Base-by-base conservation (phyloP, 2,113 vertebrate species). In the Oostethus manadensis region DNA sequence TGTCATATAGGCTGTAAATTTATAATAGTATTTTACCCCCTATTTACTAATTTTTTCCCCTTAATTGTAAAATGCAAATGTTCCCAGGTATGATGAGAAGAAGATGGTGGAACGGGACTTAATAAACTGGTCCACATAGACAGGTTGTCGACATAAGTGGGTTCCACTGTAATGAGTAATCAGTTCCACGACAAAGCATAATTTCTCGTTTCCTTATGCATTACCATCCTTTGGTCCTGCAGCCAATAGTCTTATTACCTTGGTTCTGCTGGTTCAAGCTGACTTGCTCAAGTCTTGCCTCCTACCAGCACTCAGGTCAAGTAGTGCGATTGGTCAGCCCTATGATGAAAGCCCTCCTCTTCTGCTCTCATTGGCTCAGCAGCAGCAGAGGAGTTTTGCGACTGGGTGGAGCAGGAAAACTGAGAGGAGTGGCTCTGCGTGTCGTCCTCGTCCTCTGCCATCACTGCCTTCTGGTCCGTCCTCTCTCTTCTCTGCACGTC, bases 361-460 rank as follows among this genome's bases (percentile, higher is more conserved):
- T 88, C 79, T 26, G 73, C 51, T 53, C 59, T 78, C 26, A 79
- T 66, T 58, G 82, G 83, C 66, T 87, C 85, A 0, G 58, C 56
- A 2, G 72, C 73, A 35, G 70, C 79, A 1, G 66, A 84, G 40
- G 87, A 90, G 74, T 77, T 84, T 42, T 87, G 88, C 0, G 90
- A 91, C 9, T 88, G 90, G 79, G 88, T 90, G 64, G 89, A 90
- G 79, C 62, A 84, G 14, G 89, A 90, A 51, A 88, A 26, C 35
- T 38, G 84, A 14, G 89, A 90, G 51, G 87, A 88, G 47, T 15
- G 77, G 76, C 88, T 90, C 43, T 84, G 85, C 0, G 85, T 83
- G 74, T 90, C 88, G 5, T 88, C 87, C 22, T 89, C 88, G 0
- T 82, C 87, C 63, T 89, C 76, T 16, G 84, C 83, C 57, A 79